These are phyloP conservation scores for Nasonia giraulti DNA, from an alignment of 1,140 invertebrate genomes.

Conservation along the genomic window DNA sequence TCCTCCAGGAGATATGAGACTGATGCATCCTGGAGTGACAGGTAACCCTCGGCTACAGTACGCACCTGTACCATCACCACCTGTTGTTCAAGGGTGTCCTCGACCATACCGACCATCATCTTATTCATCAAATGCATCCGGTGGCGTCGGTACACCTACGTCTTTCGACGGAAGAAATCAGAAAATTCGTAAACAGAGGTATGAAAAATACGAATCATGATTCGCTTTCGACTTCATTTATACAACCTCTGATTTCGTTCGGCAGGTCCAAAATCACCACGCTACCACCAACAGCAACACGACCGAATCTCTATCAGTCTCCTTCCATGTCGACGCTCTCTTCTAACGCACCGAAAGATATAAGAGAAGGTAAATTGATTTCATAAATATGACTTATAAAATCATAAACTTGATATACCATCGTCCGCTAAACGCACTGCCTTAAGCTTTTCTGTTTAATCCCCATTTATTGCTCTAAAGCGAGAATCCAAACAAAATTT, in stretches of 20 bases:
- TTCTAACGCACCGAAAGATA: conserved; percentile 67
- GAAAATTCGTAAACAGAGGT: conserved; percentile 72
- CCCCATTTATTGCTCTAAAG: background rate
- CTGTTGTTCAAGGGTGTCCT: conserved; percentile 70
- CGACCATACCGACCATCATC: conserved; percentile 69
- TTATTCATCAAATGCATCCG: conserved; percentile 69
- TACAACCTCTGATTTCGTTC: background rate
- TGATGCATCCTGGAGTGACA: conserved; percentile 70
- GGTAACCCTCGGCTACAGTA: conserved; percentile 68
- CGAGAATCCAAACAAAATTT: background rate
- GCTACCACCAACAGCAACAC: conserved; percentile 63
- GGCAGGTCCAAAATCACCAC: conserved; percentile 69
- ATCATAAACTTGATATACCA: background rate
- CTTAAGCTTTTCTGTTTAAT: background rate
- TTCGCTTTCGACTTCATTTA: background rate
- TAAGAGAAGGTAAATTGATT: conserved; percentile 67
- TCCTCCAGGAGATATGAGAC: conserved; percentile 67
- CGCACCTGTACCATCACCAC: conserved; percentile 69
- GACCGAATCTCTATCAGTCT: conserved; percentile 69
- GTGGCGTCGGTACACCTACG: conserved; percentile 66
- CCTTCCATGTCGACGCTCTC: conserved; percentile 68
- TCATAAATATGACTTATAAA: background rate
- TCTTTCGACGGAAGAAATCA: conserved; percentile 68
- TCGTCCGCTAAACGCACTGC: background rate
- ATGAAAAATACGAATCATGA: conserved; percentile 21